Evolutionary conservation across 2,113 vertebrate genomes (phyloP), one percentile per base, ranked within the genome.

Genomic region (Mus spicilegus): DNA sequence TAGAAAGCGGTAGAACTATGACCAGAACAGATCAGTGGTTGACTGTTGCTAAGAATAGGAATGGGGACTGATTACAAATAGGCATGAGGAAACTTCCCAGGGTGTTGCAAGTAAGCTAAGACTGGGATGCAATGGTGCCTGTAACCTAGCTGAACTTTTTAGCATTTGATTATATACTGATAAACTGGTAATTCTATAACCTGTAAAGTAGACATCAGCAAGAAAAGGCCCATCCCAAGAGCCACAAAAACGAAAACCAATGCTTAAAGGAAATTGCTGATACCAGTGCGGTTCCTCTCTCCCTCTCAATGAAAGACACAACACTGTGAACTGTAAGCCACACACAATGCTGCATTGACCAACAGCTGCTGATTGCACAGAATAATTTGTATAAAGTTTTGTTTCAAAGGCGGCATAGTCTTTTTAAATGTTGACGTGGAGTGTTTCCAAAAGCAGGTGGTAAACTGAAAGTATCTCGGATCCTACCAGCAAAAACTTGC

Each of bases 351-450:
- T 81, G 33, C 77, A 61, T 61, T 88, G 54, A 20, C 76, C 76
- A 65, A 69, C 89, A 39, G 17, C 81, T 87, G 70, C 84, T 85
- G 51, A 80, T 58, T 70, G 11, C n/a, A 7, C 75, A 30, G 49
- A 49, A 78, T 91, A 69, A 49, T 85, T 70, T 80, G 49, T 61
- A 67, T 89, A 39, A n/a, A 28, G 12, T 92, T 96, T 93, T 33
- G 87, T 63, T 89, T 95, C 78, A 58, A 88, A 69, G 58, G 56
- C 42, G 90, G 42, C 42, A 39, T 24, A 36, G 2, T 78, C 90
- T 92, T 94, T 76, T 81, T 85, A 56, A 88, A 85, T 42, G 70
- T 92, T 95, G 78, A 85, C 70, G 8, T 80, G 80, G n/a, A 72
- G 51, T 26, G 36, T 76, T 97, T 77, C 67, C 72, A 86, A 92